phyloP scores from a whole-genome alignment of 92 coral and sea anemone species.

The Plumapathes pennacea region DNA sequence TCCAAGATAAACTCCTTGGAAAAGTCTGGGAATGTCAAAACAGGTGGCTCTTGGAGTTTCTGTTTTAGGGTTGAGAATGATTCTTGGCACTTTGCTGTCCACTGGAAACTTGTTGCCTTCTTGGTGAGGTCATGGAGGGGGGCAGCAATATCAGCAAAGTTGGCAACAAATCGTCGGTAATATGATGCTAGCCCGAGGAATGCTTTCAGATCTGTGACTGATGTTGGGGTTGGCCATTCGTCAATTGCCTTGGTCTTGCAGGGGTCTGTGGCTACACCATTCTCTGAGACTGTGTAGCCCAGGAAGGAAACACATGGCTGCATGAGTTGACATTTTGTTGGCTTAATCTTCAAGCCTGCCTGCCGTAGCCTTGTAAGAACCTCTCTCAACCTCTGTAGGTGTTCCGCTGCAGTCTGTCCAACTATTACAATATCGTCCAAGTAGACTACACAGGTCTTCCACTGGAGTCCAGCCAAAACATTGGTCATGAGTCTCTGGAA shows the following conservation, averaged over 20 bases:
- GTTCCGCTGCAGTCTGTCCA: slow-evolving; percentile 22
- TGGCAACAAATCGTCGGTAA: slow-evolving; percentile 26
- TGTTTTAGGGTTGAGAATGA: slow-evolving; percentile 11
- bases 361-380: slow-evolving; percentile 17
- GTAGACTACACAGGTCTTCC: slow-evolving; percentile 28
- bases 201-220: slow-evolving; percentile 10
- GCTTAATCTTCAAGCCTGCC: slow-evolving; percentile 44
- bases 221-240: slow-evolving; percentile 18
- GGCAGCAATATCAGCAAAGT: slow-evolving; percentile 24
- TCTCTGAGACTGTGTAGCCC: slow-evolving; percentile 29
- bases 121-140: slow-evolving; percentile 21
- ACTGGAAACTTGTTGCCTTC: slow-evolving; percentile 12
- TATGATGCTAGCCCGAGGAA: slow-evolving; percentile 26
- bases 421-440: slow-evolving; percentile 39
- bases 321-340: slow-evolving; percentile 23
- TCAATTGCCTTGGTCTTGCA: slow-evolving; percentile 16
- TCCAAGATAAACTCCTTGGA: slow-evolving; percentile 37
- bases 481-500: slow-evolving; percentile 22
- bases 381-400: slow-evolving; percentile 12
- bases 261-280: slow-evolving; percentile 39
- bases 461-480: slow-evolving; percentile 15
- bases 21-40: slow-evolving; percentile 26
- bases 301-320: slow-evolving; percentile 8
- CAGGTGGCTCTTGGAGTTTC: slow-evolving; percentile 12
- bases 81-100: slow-evolving; percentile 15